Conservation (phyloP, 1,140 invertebrate genomes). For the Anastrepha ludens region DNA sequence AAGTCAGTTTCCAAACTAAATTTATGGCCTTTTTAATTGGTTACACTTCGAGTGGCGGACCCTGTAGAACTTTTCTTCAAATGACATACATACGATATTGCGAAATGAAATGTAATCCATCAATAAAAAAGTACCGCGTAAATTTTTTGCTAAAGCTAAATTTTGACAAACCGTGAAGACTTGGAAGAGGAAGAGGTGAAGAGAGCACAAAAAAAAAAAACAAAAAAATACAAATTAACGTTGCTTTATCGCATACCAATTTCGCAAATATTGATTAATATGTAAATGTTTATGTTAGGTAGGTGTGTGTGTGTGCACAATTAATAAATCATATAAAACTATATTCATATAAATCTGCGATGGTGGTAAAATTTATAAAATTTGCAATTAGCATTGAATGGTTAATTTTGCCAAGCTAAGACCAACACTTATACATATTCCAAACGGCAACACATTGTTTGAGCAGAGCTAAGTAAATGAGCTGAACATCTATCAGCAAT, state of each 20-base stretch:
- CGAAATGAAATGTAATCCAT: too few relatives aligned
- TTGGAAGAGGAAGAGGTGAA: neutral
- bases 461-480: neutral
- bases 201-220: too few relatives aligned
- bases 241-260: neutral
- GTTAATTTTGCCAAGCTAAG: slow-evolving; percentile 6
- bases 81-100: too few relatives aligned
- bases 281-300: neutral
- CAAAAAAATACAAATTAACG: neutral
- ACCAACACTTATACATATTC: neutral
- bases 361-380: neutral
- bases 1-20: too few relatives aligned
- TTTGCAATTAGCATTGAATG: neutral
- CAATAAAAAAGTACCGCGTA: too few relatives aligned
- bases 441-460: neutral
- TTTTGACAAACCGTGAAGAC: too few relatives aligned
- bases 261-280: neutral
- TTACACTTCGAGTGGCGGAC: too few relatives aligned
- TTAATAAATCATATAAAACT: neutral
- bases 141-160: too few relatives aligned
- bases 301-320: neutral
- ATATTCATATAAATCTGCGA: neutral
- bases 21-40: too few relatives aligned
- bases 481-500: neutral
- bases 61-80: too few relatives aligned